Evolutionary conservation across 2,888 invertebrate genomes (phyloP), one percentile per base, ranked within the genome.

Genomic region (Zelleria hepariella): DNA sequence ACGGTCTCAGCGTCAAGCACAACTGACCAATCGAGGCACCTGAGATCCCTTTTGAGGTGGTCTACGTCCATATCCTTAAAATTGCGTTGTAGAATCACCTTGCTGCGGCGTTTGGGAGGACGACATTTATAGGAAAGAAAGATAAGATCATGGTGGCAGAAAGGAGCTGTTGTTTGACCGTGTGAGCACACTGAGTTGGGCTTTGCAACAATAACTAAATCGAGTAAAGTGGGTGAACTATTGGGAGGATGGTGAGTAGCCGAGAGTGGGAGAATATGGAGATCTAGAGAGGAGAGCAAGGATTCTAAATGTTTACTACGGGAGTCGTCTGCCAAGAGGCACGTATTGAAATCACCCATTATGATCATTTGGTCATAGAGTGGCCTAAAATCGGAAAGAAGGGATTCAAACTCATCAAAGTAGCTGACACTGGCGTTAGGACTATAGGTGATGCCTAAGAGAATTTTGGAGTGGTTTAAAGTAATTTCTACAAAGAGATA

Each of bases 301-400:
- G 62, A 60, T 1, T 48, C 5, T 7, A 63, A 59, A 42, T 53
- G 32, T 2, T 2, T 1, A 15, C 57, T 57, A 15, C 64, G 60
- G 8, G 24, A 8, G 26, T 62, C 55, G 10, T 59, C 26, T 20
- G 62, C 57, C 8, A 61, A 7, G 2, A 61, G 49, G 48, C 63
- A 63, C 2, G 61, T 64, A 18, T 65, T 63, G 23, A 63, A 61
- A 26, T 64, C 64, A 51, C 62, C 61, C 60, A 62, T 58, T 2
- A 62, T 48, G 8, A 62, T 24, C 0, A 18, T 23, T n/a, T 62
- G 59, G 10, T 61, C 42, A 51, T 58, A 61, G 3, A 18, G 25
- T 2, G 62, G 60, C 0, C 4, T 8, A 6, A 55, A 21, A 10
- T 47, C 10, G 8, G 8, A 32, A 24, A 63, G 59, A 10, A 57